Base-by-base conservation (phyloP, 2,888 invertebrate genomes). In the Argyresthia goedartella region DNA sequence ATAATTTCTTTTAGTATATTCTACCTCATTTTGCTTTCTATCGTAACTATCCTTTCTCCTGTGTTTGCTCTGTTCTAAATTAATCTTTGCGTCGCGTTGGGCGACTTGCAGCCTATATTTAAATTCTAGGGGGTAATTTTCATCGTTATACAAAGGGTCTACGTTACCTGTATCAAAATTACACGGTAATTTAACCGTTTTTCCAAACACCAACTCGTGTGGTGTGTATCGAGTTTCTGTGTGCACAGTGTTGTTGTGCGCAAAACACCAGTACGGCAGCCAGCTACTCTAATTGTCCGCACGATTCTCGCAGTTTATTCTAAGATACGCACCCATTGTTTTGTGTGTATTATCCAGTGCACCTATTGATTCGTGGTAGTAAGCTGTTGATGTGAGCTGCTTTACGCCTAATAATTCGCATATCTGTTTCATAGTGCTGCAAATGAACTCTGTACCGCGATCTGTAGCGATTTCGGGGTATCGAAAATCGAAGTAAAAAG, bases 261-360 rank as follows among this genome's bases (percentile, higher is more conserved):
- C 33, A 35, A 47, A 47, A 47, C 47, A 47, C 47, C 47, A 47
- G 13, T 34, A 47, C 4, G 35, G 49, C 14, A 49, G 10, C 49
- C 49, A 49, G 15, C 7, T 11, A 13, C 49, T 49, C 49, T 36
- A 49, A 13, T 10, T 16, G 9, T 42, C 25, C 7, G 50, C 15
- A n/a, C 13, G 11, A 15, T 50, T 39, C 8, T 50, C 41, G n/a
- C 41, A 41, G 1, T 41, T 4, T n/a, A 50, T 50, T 14, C 50
- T 14, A 36, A 49, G n/a, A n/a, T n/a, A n/a, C n/a, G n/a, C n/a
- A n/a, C n/a, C n/a, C n/a, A n/a, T n/a, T n/a, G n/a, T n/a, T 48
- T 48, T 48, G 36, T 48, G 48, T 8, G 48, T 48, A 14, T 48
- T 48, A 10, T 48, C 48, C 13, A 48, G 14, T 8, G 48, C 48